These are phyloP conservation scores for Lithophane socia DNA, from an alignment of 2,888 invertebrate species.

Conservation along the genomic window DNA sequence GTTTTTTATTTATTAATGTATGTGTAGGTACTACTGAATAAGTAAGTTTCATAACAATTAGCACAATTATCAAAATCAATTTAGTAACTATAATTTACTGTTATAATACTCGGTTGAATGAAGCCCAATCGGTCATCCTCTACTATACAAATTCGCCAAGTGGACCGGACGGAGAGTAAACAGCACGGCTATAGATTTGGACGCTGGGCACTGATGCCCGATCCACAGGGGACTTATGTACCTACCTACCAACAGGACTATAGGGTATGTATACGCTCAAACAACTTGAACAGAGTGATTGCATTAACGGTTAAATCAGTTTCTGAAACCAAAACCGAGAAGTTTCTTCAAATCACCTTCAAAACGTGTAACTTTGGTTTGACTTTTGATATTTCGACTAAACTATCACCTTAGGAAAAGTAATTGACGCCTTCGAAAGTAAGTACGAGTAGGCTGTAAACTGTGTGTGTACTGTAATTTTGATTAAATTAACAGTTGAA, in stretches of 20 bases:
- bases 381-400: neutral
- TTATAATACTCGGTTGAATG: constrained; percentile 19
- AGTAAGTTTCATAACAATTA: too few relatives aligned
- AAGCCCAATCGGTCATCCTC: constrained; percentile 33
- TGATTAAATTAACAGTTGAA: neutral
- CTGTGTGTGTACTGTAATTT: too few relatives aligned
- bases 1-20: too few relatives aligned
- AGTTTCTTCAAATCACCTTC: constrained; percentile 17
- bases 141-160: constrained; percentile 59
- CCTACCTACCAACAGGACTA: constrained; percentile 17
- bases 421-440: neutral
- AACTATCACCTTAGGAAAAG: neutral
- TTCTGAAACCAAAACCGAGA: constrained; percentile 11
- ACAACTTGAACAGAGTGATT: constrained; percentile 34
- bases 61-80: neutral
- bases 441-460: too few relatives aligned
- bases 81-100: neutral
- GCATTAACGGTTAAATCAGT: constrained; percentile 24
- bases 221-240: constrained; percentile 26
- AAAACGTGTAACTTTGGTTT: neutral
- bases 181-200: constrained; percentile 45
- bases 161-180: constrained; percentile 55
- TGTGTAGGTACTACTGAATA: too few relatives aligned
- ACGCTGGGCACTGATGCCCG: constrained; percentile 36
- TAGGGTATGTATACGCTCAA: constrained; percentile 18